Conservation (phyloP, 2,888 invertebrate genomes). For the Aphidoletes aphidimyza region DNA sequence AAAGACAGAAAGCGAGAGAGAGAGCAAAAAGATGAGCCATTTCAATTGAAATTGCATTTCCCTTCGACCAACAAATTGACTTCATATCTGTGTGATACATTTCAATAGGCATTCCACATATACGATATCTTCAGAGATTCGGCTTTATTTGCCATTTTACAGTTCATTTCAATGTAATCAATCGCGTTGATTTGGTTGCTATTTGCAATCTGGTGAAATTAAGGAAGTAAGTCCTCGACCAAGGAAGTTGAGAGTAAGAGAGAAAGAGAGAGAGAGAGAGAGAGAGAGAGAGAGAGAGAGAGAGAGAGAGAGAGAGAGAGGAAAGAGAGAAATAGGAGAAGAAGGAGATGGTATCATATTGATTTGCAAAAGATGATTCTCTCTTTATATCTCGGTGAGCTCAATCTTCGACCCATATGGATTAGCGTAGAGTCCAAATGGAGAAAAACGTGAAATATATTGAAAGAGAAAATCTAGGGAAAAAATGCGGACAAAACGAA, state of each 20-base stretch:
- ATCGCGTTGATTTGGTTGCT: not conserved
- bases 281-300: too few species aligned
- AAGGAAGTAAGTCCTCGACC: not conserved
- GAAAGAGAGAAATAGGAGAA: too few species aligned
- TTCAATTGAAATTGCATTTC: constrained; percentile 37
- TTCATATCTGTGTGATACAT: not conserved
- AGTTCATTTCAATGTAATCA: constrained; percentile 51
- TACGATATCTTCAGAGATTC: not conserved
- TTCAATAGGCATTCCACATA: not conserved
- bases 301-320: too few species aligned
- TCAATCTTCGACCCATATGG: constrained; percentile 51
- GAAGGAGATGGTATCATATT: constrained; percentile 39
- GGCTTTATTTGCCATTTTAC: constrained; percentile 47
- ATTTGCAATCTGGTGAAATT: not conserved
- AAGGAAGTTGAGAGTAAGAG: not conserved
- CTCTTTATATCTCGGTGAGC: not conserved
- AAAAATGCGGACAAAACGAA: not conserved
- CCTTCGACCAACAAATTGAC: not conserved
- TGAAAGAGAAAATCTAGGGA: not conserved
- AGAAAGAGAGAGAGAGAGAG: too few species aligned
- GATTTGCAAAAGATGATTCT: constrained; percentile 31
- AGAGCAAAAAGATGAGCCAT: not conserved
- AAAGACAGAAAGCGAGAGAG: not conserved
- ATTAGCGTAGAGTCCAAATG: constrained; percentile 24
- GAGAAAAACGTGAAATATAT: too few species aligned